These are phyloP conservation scores for Micrastur ruficollis DNA, from an alignment of 2,797 vertebrate genomes.

Conservation along the genomic window DNA sequence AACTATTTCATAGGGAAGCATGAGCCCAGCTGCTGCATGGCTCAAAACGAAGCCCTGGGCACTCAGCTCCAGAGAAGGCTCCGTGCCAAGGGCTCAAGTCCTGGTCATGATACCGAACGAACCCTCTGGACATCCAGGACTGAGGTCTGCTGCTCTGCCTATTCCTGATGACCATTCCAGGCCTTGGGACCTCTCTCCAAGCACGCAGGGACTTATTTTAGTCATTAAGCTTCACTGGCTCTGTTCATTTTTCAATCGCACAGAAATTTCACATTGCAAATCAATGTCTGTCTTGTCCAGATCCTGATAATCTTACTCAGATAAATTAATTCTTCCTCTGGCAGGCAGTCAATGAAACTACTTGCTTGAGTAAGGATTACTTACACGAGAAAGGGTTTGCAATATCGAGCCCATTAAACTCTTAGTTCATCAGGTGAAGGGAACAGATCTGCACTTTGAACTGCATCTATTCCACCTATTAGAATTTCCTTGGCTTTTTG, in stretches of 20 bases:
- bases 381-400: background rate
- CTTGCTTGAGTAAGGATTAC: background rate
- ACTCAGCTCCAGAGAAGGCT: background rate
- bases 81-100: background rate
- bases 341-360: background rate
- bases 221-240: background rate
- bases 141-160: background rate
- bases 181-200: background rate
- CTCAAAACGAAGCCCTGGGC: background rate
- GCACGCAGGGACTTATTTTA: background rate
- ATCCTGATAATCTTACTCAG: background rate
- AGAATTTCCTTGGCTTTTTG: constrained; percentile 9
- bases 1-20: background rate
- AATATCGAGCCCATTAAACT: constrained; percentile 8
- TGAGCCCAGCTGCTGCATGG: background rate
- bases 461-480: background rate
- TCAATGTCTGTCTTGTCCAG: background rate
- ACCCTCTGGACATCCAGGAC: background rate
- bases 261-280: constrained; percentile 1
- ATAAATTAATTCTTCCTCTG: background rate
- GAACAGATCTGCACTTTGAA: background rate
- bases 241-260: background rate
- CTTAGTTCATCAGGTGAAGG: constrained; percentile 8
- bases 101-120: rapidly evolving
- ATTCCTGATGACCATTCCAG: background rate